Percentiles rank a stretch among this genome's conserved stretches.
Evolutionary conservation across 64 coral and sea anemone species (phyloP).

Genomic region (Montipora capricornis): DNA sequence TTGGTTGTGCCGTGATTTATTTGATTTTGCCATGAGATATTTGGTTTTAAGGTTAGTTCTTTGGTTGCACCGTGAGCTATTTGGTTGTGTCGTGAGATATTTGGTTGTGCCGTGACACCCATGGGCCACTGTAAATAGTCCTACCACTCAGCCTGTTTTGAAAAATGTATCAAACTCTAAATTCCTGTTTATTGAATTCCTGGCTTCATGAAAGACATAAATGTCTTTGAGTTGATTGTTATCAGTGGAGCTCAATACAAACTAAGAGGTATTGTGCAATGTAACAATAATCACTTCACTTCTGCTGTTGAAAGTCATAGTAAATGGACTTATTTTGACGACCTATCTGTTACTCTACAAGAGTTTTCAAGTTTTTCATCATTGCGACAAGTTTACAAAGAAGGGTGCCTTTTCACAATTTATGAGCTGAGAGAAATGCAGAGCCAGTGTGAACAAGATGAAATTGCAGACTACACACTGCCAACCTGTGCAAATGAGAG

Average conservation of each 20-base stretch:
- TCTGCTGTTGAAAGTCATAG: neutral
- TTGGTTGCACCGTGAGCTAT: neutral
- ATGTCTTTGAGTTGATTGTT: neutral
- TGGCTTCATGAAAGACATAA: neutral
- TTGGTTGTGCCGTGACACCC: neutral
- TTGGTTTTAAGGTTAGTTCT: neutral
- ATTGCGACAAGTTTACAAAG: neutral
- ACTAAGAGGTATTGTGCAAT: neutral
- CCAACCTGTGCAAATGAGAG: neutral
- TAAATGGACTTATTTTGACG: neutral
- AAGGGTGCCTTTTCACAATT: neutral
- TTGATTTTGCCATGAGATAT: neutral
- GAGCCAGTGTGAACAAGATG: neutral
- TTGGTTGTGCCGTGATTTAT: neutral
- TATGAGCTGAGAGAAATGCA: neutral
- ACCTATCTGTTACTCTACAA: neutral
- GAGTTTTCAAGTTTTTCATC: neutral
- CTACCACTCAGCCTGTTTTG: slow-evolving; percentile 13
- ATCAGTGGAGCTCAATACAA: neutral
- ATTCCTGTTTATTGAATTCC: neutral
- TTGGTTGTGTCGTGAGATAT: neutral
- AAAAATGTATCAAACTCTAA: neutral
- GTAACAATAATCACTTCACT: neutral
- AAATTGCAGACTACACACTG: neutral
- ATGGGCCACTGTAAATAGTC: neutral